A percentile compares a stretch with the other conserved stretches of the same genome.
Evolutionary conservation across 1,140 invertebrate genomes (phyloP).

Genomic region (Lethrus apterus): DNA sequence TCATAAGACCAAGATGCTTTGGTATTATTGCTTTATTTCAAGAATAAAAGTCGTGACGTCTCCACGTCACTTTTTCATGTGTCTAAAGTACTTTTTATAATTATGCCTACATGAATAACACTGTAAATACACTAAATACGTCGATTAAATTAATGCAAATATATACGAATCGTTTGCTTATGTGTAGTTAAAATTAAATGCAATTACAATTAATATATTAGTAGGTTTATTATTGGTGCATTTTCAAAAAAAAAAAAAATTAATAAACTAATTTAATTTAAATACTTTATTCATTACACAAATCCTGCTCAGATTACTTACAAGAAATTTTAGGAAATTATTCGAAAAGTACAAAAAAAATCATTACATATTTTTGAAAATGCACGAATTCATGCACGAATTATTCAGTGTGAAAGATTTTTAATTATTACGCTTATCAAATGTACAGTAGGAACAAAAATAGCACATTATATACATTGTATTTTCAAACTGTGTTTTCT

Average conservation of each 20-base stretch:
- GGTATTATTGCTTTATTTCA: constrained; percentile 39
- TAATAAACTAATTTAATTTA: too few species aligned
- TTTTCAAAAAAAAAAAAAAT: too few species aligned
- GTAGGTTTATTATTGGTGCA: too few species aligned
- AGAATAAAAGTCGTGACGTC: constrained; percentile 3
- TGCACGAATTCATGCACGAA: neutral
- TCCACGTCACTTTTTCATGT: neutral
- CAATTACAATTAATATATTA: neutral
- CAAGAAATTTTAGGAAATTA: neutral
- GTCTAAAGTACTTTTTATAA: neutral
- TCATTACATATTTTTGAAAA: neutral
- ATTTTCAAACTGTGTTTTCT: constrained; percentile 21
- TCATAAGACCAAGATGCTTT: constrained; percentile 30
- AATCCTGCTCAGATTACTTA: neutral
- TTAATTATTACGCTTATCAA: constrained; percentile 22
- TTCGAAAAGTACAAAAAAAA: neutral
- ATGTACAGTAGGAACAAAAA: constrained; percentile 25
- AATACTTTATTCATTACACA: neutral
- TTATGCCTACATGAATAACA: neutral
- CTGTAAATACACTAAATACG: neutral
- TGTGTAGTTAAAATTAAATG: too few species aligned
- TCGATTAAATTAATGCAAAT: neutral
- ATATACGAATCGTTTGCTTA: too few species aligned
- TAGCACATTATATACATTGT: constrained; percentile 30
- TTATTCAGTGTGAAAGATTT: constrained; percentile 17